phyloP scores from a whole-genome alignment of 2,797 vertebrate genomes.

The Peromyscus nudipes region DNA sequence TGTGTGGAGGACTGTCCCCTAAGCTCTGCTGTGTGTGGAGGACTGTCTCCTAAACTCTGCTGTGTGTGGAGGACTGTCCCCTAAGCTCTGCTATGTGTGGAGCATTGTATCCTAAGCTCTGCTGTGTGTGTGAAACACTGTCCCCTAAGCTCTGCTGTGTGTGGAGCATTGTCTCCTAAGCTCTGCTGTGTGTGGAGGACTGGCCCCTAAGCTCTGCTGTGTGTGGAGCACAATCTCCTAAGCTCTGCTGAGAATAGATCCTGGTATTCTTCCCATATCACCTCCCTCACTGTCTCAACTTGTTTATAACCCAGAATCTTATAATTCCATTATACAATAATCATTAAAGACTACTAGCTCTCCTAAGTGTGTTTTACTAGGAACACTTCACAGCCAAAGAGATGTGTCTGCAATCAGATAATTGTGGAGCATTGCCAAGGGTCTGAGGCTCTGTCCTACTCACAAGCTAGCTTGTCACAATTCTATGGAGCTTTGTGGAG shows the following conservation, averaged over 20 bases:
- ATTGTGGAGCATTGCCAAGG: neutral
- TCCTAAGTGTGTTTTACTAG: conserved; percentile 20
- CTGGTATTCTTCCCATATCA: neutral
- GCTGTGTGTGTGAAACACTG: too few relatives aligned
- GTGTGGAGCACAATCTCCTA: too few relatives aligned
- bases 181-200: too few relatives aligned
- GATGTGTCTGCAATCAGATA: neutral
- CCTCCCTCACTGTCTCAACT: neutral
- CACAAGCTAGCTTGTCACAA: neutral
- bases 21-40: too few relatives aligned
- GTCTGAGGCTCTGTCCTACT: neutral
- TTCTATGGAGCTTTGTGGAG: neutral
- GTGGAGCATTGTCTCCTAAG: too few relatives aligned
- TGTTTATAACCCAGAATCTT: neutral
- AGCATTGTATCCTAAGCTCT: too few relatives aligned
- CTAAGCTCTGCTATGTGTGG: too few relatives aligned
- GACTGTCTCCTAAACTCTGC: too few relatives aligned
- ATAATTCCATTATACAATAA: conserved; percentile 23
- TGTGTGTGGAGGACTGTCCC: too few relatives aligned
- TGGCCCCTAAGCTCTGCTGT: too few relatives aligned
- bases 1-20: too few relatives aligned
- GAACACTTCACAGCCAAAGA: conserved; percentile 14
- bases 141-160: too few relatives aligned
- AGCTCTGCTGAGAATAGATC: neutral
- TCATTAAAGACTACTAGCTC: neutral